phyloP scores from a whole-genome alignment of 2,888 invertebrate genomes.

The Hypercompe scribonia region DNA sequence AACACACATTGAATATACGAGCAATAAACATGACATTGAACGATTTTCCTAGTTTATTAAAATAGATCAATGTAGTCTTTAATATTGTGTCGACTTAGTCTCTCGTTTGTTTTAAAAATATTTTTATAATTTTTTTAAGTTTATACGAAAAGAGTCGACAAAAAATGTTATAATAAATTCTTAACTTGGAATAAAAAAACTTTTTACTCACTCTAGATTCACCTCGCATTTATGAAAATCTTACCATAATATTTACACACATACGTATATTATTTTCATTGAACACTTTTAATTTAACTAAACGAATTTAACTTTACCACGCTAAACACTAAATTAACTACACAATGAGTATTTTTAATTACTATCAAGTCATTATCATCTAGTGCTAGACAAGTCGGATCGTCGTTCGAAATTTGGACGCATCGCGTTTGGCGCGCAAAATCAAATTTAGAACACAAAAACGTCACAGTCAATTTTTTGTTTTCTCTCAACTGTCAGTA shows the following conservation, averaged over 20 bases:
- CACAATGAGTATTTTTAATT: constrained; percentile 35
- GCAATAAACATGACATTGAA: constrained; percentile 41
- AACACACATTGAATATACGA: constrained; percentile 22
- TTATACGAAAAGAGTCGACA: neutral
- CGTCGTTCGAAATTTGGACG: constrained; percentile 47
- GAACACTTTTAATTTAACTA: constrained; percentile 44
- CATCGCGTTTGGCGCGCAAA: constrained; percentile 66
- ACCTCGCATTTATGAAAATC: constrained; percentile 52
- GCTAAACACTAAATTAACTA: constrained; percentile 36
- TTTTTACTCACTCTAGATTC: constrained; percentile 33
- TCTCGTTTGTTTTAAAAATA: neutral
- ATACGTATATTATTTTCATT: constrained; percentile 24
- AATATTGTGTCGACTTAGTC: neutral
- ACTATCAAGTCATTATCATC: constrained; percentile 55
- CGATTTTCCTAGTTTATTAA: constrained; percentile 28
- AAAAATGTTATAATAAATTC: neutral
- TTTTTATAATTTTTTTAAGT: too few relatives aligned
- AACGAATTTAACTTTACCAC: constrained; percentile 33
- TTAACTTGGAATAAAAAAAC: neutral
- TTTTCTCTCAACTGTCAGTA: constrained; percentile 58
- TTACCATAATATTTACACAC: constrained; percentile 56
- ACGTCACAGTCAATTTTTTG: constrained; percentile 64
- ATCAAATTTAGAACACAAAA: constrained; percentile 67
- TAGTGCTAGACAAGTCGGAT: constrained; percentile 38
- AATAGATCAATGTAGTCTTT: constrained; percentile 37